A percentile compares a stretch with the other conserved stretches of the same genome.
Conservation (phyloP, 64 coral and sea anemone species). For the Stichodactyla mertensii region DNA sequence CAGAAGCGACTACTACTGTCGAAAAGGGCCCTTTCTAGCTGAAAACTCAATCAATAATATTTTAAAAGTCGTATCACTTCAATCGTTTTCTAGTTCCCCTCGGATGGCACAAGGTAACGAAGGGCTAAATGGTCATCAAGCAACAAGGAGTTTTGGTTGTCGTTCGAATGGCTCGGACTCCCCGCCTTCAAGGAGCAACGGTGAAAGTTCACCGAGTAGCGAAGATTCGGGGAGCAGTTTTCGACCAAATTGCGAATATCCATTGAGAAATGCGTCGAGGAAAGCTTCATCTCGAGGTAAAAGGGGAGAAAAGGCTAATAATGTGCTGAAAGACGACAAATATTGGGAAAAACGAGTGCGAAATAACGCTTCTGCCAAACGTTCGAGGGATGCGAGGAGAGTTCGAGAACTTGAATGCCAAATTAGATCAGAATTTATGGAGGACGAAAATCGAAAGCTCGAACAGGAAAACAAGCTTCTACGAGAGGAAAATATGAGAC, state of each 20-base stretch:
- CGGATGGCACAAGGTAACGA: not conserved
- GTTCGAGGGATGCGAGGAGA: conserved; percentile 74
- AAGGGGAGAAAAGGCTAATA: conserved; percentile 43
- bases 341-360: conserved; percentile 89
- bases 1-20: conserved; percentile 28
- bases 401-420: conserved; percentile 93
- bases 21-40: conserved; percentile 43
- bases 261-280: not conserved
- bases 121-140: not conserved
- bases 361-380: conserved; percentile 88
- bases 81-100: conserved; percentile 70
- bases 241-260: not conserved
- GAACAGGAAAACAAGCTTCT: conserved; percentile 75
- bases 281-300: conserved; percentile 38
- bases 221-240: conserved; percentile 20
- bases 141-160: not conserved
- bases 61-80: conserved; percentile 83
- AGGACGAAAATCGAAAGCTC: conserved; percentile 80
- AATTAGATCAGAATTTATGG: conserved; percentile 80
- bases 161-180: conserved; percentile 34
- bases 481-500: conserved; percentile 58
- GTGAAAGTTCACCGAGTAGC: conserved; percentile 29
- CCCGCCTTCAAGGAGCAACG: conserved; percentile 12
- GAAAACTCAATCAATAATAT: conserved; percentile 92
- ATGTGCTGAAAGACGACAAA: conserved; percentile 54